A percentile compares a stretch with the other conserved stretches of the same genome.
Evolutionary conservation across 1,140 invertebrate species (phyloP).

Genomic region (Drosophila elegans): DNA sequence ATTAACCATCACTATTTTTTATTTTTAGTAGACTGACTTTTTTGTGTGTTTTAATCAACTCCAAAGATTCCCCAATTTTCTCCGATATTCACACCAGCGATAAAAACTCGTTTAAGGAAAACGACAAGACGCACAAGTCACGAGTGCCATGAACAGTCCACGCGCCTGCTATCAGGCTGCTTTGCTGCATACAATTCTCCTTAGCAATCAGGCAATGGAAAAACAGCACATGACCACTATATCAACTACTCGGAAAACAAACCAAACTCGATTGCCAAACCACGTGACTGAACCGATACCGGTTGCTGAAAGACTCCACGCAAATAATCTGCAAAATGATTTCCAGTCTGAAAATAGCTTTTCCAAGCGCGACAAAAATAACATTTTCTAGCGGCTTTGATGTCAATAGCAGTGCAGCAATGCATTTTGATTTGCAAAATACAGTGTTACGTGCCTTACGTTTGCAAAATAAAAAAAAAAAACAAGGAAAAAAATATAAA

Average conservation of each 20-base stretch:
- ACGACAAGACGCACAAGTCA: constrained; percentile 12
- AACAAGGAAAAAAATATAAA: not conserved
- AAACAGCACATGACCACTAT: constrained; percentile 47
- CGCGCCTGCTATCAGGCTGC: constrained; percentile 6
- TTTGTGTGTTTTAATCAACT: not conserved
- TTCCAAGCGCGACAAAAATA: constrained; percentile 39
- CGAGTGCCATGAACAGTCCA: constrained; percentile 1
- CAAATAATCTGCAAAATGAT: constrained; percentile 29
- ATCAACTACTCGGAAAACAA: constrained; percentile 47
- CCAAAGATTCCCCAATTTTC: not conserved
- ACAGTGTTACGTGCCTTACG: not conserved
- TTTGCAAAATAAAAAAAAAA: too few relatives aligned
- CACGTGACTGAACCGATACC: constrained; percentile 47
- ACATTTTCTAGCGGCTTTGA: constrained; percentile 29
- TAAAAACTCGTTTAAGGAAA: constrained; percentile 14
- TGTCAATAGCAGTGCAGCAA: constrained; percentile 21
- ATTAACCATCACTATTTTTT: not conserved
- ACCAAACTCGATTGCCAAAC: constrained; percentile 51
- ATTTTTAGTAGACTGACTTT: too few relatives aligned
- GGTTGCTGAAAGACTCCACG: constrained; percentile 31
- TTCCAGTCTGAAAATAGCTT: constrained; percentile 50
- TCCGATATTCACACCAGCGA: not conserved
- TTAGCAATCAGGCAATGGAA: constrained; percentile 43
- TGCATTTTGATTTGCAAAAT: constrained; percentile 6
- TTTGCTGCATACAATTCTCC: constrained; percentile 15